phyloP scores from a whole-genome alignment of 2,888 invertebrate genomes.

The Caenorhabditis imperialis region DNA sequence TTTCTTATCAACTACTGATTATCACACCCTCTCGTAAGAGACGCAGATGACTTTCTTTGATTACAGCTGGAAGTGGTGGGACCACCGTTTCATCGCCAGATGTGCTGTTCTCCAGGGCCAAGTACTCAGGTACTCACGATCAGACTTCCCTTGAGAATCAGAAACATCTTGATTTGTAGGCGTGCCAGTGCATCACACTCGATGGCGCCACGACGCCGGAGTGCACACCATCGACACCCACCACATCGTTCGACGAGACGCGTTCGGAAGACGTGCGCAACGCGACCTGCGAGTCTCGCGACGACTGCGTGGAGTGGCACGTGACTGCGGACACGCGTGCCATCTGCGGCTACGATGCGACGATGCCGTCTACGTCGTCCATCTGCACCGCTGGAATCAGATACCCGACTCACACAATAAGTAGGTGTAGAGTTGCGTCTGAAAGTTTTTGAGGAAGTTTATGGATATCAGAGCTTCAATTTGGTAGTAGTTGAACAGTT shows the following conservation, averaged over 20 bases:
- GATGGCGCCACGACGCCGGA: conserved; percentile 44
- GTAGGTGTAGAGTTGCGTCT: conserved; percentile 20
- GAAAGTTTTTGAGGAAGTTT: not conserved
- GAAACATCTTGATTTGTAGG: no score
- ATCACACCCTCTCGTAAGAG: no score
- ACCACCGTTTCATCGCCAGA: conserved; percentile 35
- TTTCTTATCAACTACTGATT: no score
- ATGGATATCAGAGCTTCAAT: no score
- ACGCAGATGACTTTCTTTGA: no score
- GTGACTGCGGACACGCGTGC: conserved; percentile 69
- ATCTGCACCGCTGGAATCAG: conserved; percentile 62
- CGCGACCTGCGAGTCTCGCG: conserved; percentile 7
- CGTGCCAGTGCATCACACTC: conserved; percentile 45
- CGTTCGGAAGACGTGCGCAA: conserved; percentile 31
- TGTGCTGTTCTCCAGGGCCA: conserved; percentile 59
- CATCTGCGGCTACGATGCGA: conserved; percentile 65
- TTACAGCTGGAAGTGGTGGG: conserved; percentile 34
- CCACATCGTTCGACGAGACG: conserved; percentile 53
- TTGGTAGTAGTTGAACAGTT: no score
- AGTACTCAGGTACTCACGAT: conserved; percentile 60
- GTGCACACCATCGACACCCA: conserved; percentile 58
- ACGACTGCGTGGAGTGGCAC: conserved; percentile 63
- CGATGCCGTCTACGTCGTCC: conserved; percentile 58
- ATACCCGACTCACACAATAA: conserved; percentile 56
- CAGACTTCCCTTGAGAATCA: no score